These are phyloP conservation scores for Tholera decimalis DNA, from an alignment of 2,888 invertebrate species.

Conservation along the genomic window DNA sequence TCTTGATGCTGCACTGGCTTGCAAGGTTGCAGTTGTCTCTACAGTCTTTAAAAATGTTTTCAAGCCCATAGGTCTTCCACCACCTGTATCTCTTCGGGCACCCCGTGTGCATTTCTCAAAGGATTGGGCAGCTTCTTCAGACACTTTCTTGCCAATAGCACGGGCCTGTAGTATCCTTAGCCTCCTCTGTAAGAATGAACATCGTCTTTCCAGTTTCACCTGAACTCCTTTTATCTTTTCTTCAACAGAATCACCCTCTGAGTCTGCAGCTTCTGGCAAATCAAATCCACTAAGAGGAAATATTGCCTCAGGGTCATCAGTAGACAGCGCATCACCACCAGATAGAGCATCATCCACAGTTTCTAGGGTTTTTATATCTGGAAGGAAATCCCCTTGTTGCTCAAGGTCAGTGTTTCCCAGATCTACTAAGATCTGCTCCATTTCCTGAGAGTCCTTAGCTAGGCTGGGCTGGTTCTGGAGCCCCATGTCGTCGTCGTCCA, in stretches of 20 bases:
- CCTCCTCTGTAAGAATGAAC: constrained; percentile 94
- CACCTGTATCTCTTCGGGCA: constrained; percentile 91
- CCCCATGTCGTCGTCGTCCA: constrained; percentile 92
- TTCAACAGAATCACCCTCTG: constrained; percentile 89
- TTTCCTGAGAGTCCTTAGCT: constrained; percentile 92
- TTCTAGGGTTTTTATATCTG: constrained; percentile 95
- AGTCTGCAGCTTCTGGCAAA: constrained; percentile 88
- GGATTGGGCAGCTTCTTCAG: constrained; percentile 93
- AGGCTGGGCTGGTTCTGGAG: constrained; percentile 91
- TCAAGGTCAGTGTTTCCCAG: constrained; percentile 91
- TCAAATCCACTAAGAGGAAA: constrained; percentile 87
- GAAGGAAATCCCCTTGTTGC: constrained; percentile 93
- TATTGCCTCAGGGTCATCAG: constrained; percentile 88
- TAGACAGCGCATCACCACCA: constrained; percentile 80
- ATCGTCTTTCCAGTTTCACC: constrained; percentile 92
- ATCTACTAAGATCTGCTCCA: constrained; percentile 93
- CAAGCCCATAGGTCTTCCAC: constrained; percentile 84
- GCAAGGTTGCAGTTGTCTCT: constrained; percentile 85
- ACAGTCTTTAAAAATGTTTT: constrained; percentile 86
- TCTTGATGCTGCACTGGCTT: constrained; percentile 84
- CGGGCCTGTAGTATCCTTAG: constrained; percentile 95
- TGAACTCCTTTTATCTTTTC: constrained; percentile 91
- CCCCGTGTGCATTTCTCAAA: constrained; percentile 94
- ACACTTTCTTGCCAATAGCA: constrained; percentile 94
- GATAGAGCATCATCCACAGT: constrained; percentile 79